Conservation (phyloP, 2,888 invertebrate species). For the Copidosoma aretas region DNA sequence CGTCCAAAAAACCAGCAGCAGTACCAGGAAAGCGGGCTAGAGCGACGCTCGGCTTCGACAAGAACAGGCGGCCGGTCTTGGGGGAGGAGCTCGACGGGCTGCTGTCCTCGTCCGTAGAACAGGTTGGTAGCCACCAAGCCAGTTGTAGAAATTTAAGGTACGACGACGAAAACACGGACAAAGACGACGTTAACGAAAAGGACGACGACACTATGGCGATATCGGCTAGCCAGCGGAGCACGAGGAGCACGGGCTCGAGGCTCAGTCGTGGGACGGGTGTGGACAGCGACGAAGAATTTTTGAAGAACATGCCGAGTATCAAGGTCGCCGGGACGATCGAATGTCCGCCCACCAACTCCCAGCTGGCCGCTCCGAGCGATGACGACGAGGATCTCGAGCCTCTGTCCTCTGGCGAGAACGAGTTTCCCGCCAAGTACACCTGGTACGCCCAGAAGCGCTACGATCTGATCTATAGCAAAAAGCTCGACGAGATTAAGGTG, state of each 20-base stretch:
- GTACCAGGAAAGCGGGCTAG: background rate
- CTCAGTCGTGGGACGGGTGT: background rate
- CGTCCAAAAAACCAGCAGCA: background rate
- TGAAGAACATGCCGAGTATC: conserved; percentile 51
- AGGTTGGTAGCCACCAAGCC: conserved; percentile 21
- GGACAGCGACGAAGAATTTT: conserved; percentile 46
- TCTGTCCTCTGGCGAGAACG: background rate
- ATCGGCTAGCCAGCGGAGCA: background rate
- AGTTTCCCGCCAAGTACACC: conserved; percentile 10
- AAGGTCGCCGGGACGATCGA: conserved; percentile 48
- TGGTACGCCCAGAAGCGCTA: conserved; percentile 23
- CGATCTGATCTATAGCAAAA: conserved; percentile 22
- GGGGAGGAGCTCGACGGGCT: conserved; percentile 21
- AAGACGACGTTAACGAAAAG: too few species aligned
- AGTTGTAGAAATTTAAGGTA: background rate
- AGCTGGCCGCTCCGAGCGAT: conserved; percentile 33
- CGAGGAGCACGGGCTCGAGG: background rate
- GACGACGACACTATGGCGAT: too few species aligned
- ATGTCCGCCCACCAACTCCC: conserved; percentile 35
- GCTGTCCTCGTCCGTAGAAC: background rate
- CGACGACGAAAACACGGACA: background rate
- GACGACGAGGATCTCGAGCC: conserved; percentile 16
- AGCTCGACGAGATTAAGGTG: background rate
- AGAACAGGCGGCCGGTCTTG: conserved; percentile 18
- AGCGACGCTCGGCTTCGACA: conserved; percentile 27